Evolutionary conservation across 2,888 invertebrate species (phyloP).

Genomic region (Cancer borealis): DNA sequence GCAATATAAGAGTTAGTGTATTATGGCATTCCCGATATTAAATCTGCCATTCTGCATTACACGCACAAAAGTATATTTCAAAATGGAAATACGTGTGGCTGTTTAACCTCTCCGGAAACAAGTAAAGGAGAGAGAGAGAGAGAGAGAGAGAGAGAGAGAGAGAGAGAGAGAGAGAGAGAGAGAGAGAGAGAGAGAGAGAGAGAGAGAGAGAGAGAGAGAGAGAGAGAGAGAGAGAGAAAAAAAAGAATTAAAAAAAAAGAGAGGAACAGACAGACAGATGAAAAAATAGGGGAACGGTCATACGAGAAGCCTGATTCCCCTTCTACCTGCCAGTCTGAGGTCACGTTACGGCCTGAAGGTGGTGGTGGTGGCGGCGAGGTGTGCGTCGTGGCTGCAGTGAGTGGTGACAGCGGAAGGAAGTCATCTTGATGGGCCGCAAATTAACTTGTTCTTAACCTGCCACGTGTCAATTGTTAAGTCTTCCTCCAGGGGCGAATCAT

Average conservation of each 20-base stretch:
- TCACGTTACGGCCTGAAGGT: neutral
- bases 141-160: constrained; percentile 40
- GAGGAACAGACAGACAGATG: neutral
- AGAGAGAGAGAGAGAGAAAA: neutral
- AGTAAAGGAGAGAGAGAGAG: constrained; percentile 27
- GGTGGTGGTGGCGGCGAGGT: neutral
- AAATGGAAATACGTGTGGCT: constrained; percentile 37
- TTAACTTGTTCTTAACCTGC: neutral
- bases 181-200: constrained; percentile 40
- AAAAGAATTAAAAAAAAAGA: neutral
- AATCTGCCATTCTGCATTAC: constrained; percentile 40
- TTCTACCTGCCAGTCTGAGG: neutral
- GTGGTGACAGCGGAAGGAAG: neutral
- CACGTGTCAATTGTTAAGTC: neutral
- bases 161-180: constrained; percentile 40
- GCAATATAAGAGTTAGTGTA: constrained; percentile 48
- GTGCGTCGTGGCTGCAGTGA: neutral
- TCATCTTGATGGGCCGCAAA: neutral
- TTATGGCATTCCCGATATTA: constrained; percentile 37
- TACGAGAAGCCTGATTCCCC: neutral
- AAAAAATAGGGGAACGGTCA: neutral
- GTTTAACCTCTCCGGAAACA: constrained; percentile 37
- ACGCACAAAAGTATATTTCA: constrained; percentile 40
- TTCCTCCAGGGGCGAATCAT: neutral
- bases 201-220: neutral